These are phyloP conservation scores for Augochlora pura DNA, from an alignment of 1,140 invertebrate genomes.

Conservation along the genomic window DNA sequence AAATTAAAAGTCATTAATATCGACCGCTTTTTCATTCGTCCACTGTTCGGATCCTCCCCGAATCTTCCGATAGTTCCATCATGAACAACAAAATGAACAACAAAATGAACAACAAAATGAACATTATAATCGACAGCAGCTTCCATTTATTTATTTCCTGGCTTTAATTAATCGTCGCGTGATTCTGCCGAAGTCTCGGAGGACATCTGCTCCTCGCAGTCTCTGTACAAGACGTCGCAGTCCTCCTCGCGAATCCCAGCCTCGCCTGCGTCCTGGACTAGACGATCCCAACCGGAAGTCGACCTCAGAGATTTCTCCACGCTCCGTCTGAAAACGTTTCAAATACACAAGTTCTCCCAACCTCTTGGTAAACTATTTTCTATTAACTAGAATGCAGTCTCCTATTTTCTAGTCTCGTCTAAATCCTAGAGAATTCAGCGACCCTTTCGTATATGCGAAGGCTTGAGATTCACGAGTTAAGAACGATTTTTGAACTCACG, in stretches of 20 bases:
- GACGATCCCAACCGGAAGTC: conserved; percentile 70
- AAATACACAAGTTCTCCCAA: background rate
- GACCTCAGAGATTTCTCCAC: conserved; percentile 65
- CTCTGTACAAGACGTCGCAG: conserved; percentile 73
- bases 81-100: no score
- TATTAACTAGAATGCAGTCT: no score
- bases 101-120: no score
- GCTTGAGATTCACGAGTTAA: no score
- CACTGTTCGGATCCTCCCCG: background rate
- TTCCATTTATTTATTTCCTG: background rate
- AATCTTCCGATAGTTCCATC: no score
- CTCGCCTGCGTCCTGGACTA: conserved; percentile 72
- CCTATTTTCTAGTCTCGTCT: no score
- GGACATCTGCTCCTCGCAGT: conserved; percentile 58
- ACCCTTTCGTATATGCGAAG: no score
- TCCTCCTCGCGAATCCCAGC: conserved; percentile 73
- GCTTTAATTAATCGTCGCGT: background rate
- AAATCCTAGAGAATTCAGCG: no score
- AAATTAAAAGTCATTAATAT: conserved; percentile 74
- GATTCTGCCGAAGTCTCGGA: background rate
- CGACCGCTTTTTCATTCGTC: conserved; percentile 48
- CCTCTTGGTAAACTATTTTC: no score
- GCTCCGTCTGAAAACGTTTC: conserved; percentile 20
- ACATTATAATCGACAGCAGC: no score
- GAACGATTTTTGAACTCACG: conserved; percentile 64